Conservation (phyloP, 2,113 vertebrate genomes). For the Tetrax tetrax region DNA sequence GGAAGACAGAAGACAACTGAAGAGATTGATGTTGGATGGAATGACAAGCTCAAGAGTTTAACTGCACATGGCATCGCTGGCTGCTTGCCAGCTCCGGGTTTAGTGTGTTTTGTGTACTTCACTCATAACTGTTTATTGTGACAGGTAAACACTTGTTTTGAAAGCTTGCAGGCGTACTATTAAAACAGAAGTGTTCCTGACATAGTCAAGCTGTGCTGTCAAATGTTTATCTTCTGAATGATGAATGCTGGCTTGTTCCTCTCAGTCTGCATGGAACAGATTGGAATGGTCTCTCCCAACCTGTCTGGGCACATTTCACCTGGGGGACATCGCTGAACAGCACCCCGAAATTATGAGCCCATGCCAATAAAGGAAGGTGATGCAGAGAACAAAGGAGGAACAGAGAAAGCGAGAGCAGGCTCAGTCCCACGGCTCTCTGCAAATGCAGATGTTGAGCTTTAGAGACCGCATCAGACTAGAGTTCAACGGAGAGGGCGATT, state of each 20-base stretch:
- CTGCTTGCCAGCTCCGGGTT: slow-evolving; percentile 69
- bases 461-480: not conserved
- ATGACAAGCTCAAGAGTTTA: slow-evolving; percentile 69
- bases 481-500: not conserved
- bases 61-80: slow-evolving; percentile 66
- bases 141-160: slow-evolving; percentile 85
- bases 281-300: not conserved
- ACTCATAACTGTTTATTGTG: slow-evolving; percentile 82
- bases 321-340: not conserved
- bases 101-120: slow-evolving; percentile 77
- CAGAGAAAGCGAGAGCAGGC: not conserved
- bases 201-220: slow-evolving; percentile 79
- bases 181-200: slow-evolving; percentile 82
- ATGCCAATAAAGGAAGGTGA: not conserved
- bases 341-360: not conserved
- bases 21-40: slow-evolving; percentile 53
- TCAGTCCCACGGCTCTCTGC: not conserved
- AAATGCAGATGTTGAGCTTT: not conserved
- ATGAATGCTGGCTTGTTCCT: slow-evolving; percentile 59
- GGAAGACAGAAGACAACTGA: slow-evolving; percentile 28
- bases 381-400: not conserved
- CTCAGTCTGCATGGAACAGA: not conserved
- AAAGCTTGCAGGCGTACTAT: slow-evolving; percentile 80
- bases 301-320: not conserved
- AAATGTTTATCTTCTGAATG: slow-evolving; percentile 77